Conservation (phyloP, 2,113 vertebrate species). For the Collichthys lucidus region DNA sequence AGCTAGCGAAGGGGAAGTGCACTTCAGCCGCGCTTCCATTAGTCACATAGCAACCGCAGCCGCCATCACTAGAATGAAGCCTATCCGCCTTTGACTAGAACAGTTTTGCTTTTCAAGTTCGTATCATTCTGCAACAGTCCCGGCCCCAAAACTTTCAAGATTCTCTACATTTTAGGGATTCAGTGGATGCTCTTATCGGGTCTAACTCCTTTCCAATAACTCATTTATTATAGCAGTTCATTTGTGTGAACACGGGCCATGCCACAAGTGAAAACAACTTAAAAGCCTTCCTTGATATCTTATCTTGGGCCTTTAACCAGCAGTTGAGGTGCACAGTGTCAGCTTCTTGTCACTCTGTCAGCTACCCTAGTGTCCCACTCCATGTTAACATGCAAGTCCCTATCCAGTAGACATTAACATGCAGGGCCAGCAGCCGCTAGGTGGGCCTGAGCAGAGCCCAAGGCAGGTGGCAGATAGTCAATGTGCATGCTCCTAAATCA, state of each 20-base stretch:
- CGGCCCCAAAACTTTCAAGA: background rate
- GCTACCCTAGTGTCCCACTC: conserved; percentile 56
- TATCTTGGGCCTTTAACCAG: conserved; percentile 43
- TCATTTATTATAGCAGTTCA: conserved; percentile 14
- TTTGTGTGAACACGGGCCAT: background rate
- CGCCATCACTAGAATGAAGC: conserved; percentile 13
- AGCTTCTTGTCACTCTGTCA: conserved; percentile 66
- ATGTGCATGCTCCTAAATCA: conserved; percentile 83
- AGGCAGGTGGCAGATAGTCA: conserved; percentile 85
- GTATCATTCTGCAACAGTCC: conserved; percentile 10
- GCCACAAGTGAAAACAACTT: conserved; percentile 32
- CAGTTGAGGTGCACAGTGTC: conserved; percentile 50
- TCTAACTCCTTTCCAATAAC: background rate
- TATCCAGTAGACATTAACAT: conserved; percentile 76
- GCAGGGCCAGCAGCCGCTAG: conserved; percentile 78
- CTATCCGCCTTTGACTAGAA: background rate
- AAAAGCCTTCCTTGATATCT: conserved; percentile 40
- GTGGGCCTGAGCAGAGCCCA: conserved; percentile 78
- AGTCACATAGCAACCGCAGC: conserved; percentile 72
- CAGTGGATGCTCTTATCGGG: conserved; percentile 7
- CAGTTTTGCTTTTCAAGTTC: conserved; percentile 39
- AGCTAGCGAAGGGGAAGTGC: conserved; percentile 60
- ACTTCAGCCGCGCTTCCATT: conserved; percentile 67
- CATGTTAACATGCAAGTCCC: conserved; percentile 82
- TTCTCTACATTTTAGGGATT: conserved; percentile 5